phyloP scores from a whole-genome alignment of 2,888 invertebrate genomes.

The Sisyra terminalis region DNA sequence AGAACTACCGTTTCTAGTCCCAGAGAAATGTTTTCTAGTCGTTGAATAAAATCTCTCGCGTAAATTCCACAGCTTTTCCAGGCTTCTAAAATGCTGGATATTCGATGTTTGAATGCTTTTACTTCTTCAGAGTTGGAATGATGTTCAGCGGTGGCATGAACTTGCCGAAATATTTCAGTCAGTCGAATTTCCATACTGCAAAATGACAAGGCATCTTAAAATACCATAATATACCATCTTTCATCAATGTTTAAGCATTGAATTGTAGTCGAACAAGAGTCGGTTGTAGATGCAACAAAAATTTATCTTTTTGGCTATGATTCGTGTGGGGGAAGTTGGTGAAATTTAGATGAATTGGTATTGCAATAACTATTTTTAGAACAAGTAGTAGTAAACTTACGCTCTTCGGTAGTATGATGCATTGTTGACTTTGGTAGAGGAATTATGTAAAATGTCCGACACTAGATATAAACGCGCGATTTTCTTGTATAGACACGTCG shows the following conservation, averaged over 20 bases:
- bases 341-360: too few relatives aligned
- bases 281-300: too few relatives aligned
- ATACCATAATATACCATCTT: too few relatives aligned
- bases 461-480: constrained; percentile 86
- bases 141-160: constrained; percentile 52
- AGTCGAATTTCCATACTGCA: constrained; percentile 69
- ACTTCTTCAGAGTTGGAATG: constrained; percentile 71
- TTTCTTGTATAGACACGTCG: constrained; percentile 73
- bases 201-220: too few relatives aligned
- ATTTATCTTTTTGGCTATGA: too few relatives aligned
- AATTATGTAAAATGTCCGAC: constrained; percentile 94
- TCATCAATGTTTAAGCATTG: too few relatives aligned
- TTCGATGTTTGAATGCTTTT: constrained; percentile 88
- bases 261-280: too few relatives aligned
- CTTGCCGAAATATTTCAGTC: constrained; percentile 47
- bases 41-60: constrained; percentile 78
- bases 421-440: constrained; percentile 89
- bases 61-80: constrained; percentile 98
- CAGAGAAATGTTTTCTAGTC: constrained; percentile 77
- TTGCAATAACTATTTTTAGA: too few relatives aligned
- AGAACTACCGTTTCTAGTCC: constrained; percentile 38
- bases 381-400: constrained; percentile 39
- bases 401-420: constrained; percentile 84
- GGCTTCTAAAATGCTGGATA: constrained; percentile 78
- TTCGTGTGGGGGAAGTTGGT: too few relatives aligned